Evolutionary conservation across 2,888 invertebrate species (phyloP), one percentile per base, ranked within the genome.

Genomic region (Pammene aurita): DNA sequence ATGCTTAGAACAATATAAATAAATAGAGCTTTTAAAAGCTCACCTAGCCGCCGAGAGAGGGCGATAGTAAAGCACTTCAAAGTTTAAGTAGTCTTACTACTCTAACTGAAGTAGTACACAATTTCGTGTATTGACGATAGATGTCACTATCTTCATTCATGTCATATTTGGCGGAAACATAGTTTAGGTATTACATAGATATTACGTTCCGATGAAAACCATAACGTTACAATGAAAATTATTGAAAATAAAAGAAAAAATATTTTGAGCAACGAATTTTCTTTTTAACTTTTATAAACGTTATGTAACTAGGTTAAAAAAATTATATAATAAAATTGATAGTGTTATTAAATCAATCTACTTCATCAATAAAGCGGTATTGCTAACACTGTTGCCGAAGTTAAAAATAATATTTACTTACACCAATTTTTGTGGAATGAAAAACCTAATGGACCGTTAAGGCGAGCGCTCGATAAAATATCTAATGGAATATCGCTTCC

Each of bases 391-490:
- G 44, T 60, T 69, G 60, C 46, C 38, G 9, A 26, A 60, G 58
- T 60, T 54, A 69, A 65, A 58, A 65, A 78, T 75, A 78, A 78
- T 78, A 78, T 78, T 78, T 78, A 77, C 72, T 50, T 66, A 66
- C 63, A 42, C 64, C 58, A 35, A 60, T 73, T 66, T 64, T 67
- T 68, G 60, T 56, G 18, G 73, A 73, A 72, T 70, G 74, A 79
- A 80, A 77, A 73, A 74, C 65, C 79, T 80, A 82, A 82, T 80
- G 78, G 80, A 73, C 78, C 75, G 79, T 80, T 80, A 78, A 75
- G 79, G 78, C 78, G 83, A 69, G 60, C 64, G 82, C 78, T 79
- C 82, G 81, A 86, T 87, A 86, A 86, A 87, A 81, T 83, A 83
- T 84, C 80, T 79, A 75, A 77, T 73, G 78, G 76, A 74, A 76